Percentiles rank a stretch among this genome's conserved stretches.
These are phyloP conservation scores for Agriopis aurantiaria DNA, from an alignment of 2,888 invertebrate species.

Conservation along the genomic window DNA sequence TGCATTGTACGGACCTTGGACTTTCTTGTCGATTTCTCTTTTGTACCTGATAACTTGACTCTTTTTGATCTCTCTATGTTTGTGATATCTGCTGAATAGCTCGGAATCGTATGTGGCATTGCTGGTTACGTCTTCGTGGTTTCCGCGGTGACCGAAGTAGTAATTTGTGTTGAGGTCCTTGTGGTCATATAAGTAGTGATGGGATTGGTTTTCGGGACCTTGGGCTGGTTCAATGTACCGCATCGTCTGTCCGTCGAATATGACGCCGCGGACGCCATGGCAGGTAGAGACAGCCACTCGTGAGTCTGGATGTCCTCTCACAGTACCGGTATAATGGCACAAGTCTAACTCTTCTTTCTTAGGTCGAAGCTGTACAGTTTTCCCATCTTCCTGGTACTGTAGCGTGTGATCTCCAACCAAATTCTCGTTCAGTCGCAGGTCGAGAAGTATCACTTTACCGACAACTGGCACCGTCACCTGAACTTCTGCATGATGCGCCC, in stretches of 20 bases:
- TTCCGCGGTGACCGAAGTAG: slow-evolving; percentile 86
- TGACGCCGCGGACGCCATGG: slow-evolving; percentile 90
- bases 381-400: slow-evolving; percentile 85
- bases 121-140: slow-evolving; percentile 74
- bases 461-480: slow-evolving; percentile 89
- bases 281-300: slow-evolving; percentile 96
- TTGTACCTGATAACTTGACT: slow-evolving; percentile 90
- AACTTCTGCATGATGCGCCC: slow-evolving; percentile 75
- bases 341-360: slow-evolving; percentile 87
- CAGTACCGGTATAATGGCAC: slow-evolving; percentile 92
- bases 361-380: slow-evolving; percentile 84
- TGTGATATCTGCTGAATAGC: slow-evolving; percentile 63
- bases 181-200: slow-evolving; percentile 89
- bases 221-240: slow-evolving; percentile 88
- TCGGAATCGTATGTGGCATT: slow-evolving; percentile 84
- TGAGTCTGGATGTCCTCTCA: slow-evolving; percentile 89
- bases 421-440: slow-evolving; percentile 90
- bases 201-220: slow-evolving; percentile 75
- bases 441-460: slow-evolving; percentile 88
- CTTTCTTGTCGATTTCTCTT: slow-evolving; percentile 86
- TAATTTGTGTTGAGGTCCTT: slow-evolving; percentile 85
- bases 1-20: slow-evolving; percentile 94
- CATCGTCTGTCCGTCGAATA: slow-evolving; percentile 92
- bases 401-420: slow-evolving; percentile 90
- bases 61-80: slow-evolving; percentile 68